Percentiles rank a stretch among this genome's conserved stretches.
These are phyloP conservation scores for Sylvilagus floridanus DNA, from an alignment of 2,797 vertebrate species.

Conservation along the genomic window DNA sequence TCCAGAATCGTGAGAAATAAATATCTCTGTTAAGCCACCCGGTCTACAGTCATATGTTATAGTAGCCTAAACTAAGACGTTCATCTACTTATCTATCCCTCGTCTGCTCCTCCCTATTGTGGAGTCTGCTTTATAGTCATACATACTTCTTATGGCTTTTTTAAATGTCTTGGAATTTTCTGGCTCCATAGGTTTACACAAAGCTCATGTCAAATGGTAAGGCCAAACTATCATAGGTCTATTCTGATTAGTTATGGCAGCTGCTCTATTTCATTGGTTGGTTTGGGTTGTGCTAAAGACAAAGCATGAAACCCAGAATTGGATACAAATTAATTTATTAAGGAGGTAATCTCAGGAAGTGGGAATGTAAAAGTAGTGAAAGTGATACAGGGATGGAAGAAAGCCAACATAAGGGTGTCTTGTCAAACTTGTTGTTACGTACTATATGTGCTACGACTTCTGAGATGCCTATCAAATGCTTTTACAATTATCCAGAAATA, in stretches of 20 bases:
- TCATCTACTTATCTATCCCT: neutral
- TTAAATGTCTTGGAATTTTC: neutral
- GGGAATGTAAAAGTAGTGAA: neutral
- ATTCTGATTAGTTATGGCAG: neutral
- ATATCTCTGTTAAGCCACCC: neutral
- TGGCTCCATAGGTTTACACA: neutral
- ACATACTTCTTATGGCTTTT: neutral
- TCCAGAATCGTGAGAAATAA: neutral
- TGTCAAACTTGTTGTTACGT: neutral
- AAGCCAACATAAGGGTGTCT: neutral
- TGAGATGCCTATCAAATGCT: neutral
- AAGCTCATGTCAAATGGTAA: neutral
- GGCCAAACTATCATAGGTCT: neutral
- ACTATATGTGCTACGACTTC: neutral
- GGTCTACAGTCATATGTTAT: neutral
- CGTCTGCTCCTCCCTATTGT: neutral
- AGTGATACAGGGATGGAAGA: neutral
- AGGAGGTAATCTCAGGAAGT: neutral
- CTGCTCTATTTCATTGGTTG: neutral
- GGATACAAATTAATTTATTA: neutral
- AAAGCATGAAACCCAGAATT: neutral
- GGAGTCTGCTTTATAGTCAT: neutral
- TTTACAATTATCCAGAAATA: neutral
- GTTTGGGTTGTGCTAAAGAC: neutral
- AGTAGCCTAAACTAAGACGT: neutral